Evolutionary conservation across 2,888 invertebrate species (phyloP).

Genomic region (Pharmacophagus antenor): DNA sequence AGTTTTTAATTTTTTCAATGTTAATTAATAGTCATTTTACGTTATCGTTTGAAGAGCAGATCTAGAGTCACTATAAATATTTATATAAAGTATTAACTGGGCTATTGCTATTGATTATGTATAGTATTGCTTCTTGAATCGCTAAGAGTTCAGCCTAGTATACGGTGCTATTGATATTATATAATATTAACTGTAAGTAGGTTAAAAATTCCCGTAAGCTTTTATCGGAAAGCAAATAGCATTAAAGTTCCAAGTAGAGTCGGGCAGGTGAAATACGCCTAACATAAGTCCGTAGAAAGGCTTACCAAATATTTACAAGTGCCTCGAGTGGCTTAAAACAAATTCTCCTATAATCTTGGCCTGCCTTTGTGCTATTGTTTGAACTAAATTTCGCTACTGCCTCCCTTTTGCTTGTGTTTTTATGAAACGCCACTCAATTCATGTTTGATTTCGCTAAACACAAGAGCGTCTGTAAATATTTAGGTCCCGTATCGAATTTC

Average conservation of each 20-base stretch:
- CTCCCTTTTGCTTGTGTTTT: constrained; percentile 62
- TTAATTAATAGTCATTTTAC: too few relatives aligned
- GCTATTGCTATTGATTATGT: too few relatives aligned
- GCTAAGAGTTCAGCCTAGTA: too few relatives aligned
- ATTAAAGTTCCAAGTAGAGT: constrained; percentile 54
- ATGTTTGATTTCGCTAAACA: constrained; percentile 78
- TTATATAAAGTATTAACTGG: too few relatives aligned
- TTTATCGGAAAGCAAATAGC: constrained; percentile 55
- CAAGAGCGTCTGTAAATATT: constrained; percentile 76
- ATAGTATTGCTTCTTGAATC: too few relatives aligned
- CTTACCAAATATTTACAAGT: constrained; percentile 77
- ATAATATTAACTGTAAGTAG: constrained; percentile 25
- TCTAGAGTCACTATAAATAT: too few relatives aligned
- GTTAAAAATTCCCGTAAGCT: constrained; percentile 40
- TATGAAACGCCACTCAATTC: constrained; percentile 70
- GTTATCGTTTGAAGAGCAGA: too few relatives aligned
- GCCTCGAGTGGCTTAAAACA: constrained; percentile 77
- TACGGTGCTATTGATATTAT: too few relatives aligned
- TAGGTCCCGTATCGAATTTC: constrained; percentile 72
- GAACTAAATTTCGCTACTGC: constrained; percentile 68
- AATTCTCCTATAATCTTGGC: constrained; percentile 76
- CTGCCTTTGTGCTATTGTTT: constrained; percentile 71
- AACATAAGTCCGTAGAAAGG: constrained; percentile 61
- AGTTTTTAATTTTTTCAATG: too few relatives aligned
- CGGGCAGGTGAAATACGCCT: constrained; percentile 60